Evolutionary conservation across 2,888 invertebrate genomes (phyloP).

Genomic region (Marasmarcha lunaedactyla): DNA sequence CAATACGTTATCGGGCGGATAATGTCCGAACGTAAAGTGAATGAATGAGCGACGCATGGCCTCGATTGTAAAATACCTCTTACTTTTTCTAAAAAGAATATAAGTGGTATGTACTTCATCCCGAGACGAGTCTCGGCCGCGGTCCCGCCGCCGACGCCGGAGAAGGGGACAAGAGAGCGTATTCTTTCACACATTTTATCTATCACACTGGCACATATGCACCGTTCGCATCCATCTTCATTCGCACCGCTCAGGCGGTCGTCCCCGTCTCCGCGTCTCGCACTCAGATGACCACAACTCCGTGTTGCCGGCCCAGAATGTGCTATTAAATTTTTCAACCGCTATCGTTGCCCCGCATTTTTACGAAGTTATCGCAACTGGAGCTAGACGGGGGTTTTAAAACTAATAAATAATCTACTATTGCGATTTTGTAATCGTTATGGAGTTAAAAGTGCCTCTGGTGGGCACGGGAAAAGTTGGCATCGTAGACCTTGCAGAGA

Average conservation of each 20-base stretch:
- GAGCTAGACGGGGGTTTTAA: slow-evolving; percentile 59
- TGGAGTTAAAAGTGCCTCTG: slow-evolving; percentile 61
- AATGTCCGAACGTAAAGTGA: slow-evolving; percentile 60
- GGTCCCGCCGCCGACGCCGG: slow-evolving; percentile 52
- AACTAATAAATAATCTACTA: slow-evolving; percentile 63
- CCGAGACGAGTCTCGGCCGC: slow-evolving; percentile 53
- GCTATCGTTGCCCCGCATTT: slow-evolving; percentile 54
- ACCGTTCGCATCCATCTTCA: slow-evolving; percentile 50
- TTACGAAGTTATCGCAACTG: slow-evolving; percentile 33
- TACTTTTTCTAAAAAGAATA: too few relatives aligned
- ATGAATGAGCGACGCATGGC: slow-evolving; percentile 66
- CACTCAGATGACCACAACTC: slow-evolving; percentile 32
- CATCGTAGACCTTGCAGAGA: slow-evolving; percentile 89
- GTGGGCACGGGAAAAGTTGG: slow-evolving; percentile 83
- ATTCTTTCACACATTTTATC: slow-evolving; percentile 26
- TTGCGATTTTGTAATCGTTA: slow-evolving; percentile 39
- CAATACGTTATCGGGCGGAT: slow-evolving; percentile 51
- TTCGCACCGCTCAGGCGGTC: slow-evolving; percentile 53
- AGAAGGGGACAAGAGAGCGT: slow-evolving; percentile 68
- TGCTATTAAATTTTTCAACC: slow-evolving; percentile 47
- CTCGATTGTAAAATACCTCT: too few relatives aligned
- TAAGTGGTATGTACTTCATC: background rate
- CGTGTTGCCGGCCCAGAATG: slow-evolving; percentile 38
- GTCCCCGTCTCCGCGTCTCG: slow-evolving; percentile 60
- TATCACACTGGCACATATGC: slow-evolving; percentile 29